Conservation (phyloP, 2,888 invertebrate genomes). For the Apeira syringaria region DNA sequence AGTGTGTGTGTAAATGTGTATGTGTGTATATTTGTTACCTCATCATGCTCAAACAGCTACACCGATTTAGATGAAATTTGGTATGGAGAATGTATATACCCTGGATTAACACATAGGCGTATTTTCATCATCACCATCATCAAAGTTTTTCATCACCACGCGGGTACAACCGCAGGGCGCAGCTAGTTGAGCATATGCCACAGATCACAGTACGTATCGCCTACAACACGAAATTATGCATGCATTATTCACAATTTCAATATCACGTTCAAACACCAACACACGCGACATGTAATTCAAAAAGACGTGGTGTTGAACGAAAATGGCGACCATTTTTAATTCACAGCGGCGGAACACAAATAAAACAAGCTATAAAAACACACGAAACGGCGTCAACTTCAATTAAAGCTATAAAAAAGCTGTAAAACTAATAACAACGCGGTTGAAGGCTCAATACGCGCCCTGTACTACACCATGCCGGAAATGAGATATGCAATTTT, state of each 20-base stretch:
- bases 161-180: too few species aligned
- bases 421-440: slow-evolving; percentile 59
- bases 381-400: slow-evolving; percentile 60
- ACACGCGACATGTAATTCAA: slow-evolving; percentile 20
- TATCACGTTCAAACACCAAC: slow-evolving; percentile 12
- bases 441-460: slow-evolving; percentile 33
- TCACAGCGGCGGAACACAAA: slow-evolving; percentile 41
- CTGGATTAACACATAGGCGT: too few species aligned
- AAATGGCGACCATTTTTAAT: slow-evolving; percentile 38
- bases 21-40: too few species aligned
- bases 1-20: too few species aligned
- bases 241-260: neutral
- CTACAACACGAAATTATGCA: too few species aligned
- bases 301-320: slow-evolving; percentile 32
- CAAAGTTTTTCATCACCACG: too few species aligned
- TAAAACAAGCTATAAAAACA: slow-evolving; percentile 45
- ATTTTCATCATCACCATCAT: too few species aligned
- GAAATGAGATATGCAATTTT: slow-evolving; percentile 11
- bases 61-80: too few species aligned
- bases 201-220: too few species aligned
- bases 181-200: too few species aligned
- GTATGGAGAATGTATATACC: too few species aligned
- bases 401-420: slow-evolving; percentile 62
- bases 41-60: too few species aligned
- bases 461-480: slow-evolving; percentile 6